Percentiles rank a stretch among this genome's conserved stretches.
These are phyloP conservation scores for Calephelis nemesis DNA, from an alignment of 1,140 invertebrate species.

Conservation along the genomic window DNA sequence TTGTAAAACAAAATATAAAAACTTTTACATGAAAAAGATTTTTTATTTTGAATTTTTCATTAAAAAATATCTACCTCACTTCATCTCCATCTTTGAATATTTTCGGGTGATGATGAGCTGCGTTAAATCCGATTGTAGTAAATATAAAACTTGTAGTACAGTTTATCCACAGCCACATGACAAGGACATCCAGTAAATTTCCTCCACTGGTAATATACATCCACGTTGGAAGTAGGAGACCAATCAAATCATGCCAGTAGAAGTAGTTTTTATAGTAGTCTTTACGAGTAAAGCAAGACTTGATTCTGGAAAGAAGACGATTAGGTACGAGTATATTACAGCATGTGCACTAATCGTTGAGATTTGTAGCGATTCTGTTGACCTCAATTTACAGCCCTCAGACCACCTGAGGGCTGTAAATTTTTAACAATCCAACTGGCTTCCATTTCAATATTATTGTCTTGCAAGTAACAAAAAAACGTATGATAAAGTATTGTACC, in stretches of 20 bases:
- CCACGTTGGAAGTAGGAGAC: constrained; percentile 52
- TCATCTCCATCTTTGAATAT: constrained; percentile 91
- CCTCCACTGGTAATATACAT: constrained; percentile 56
- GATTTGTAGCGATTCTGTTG: too few relatives aligned
- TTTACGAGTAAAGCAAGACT: not conserved
- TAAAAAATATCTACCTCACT: constrained; percentile 60
- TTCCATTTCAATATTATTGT: too few relatives aligned
- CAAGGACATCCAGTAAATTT: constrained; percentile 45
- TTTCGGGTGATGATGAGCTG: constrained; percentile 90
- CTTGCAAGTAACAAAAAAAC: too few relatives aligned
- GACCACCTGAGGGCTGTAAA: too few relatives aligned
- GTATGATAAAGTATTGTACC: too few relatives aligned
- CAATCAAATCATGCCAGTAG: constrained; percentile 61
- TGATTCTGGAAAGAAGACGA: not conserved
- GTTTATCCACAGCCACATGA: constrained; percentile 82
- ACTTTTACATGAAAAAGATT: too few relatives aligned
- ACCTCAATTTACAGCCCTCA: too few relatives aligned
- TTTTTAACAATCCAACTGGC: too few relatives aligned
- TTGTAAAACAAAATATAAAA: too few relatives aligned
- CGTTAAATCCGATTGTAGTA: constrained; percentile 84
- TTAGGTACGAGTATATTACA: not conserved
- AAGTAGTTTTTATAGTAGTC: constrained; percentile 53
- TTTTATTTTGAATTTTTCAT: too few relatives aligned
- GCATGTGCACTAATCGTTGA: too few relatives aligned
- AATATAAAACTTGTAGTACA: constrained; percentile 83